phyloP scores from a whole-genome alignment of 2,888 invertebrate genomes.

The Ptilodon capucinus region DNA sequence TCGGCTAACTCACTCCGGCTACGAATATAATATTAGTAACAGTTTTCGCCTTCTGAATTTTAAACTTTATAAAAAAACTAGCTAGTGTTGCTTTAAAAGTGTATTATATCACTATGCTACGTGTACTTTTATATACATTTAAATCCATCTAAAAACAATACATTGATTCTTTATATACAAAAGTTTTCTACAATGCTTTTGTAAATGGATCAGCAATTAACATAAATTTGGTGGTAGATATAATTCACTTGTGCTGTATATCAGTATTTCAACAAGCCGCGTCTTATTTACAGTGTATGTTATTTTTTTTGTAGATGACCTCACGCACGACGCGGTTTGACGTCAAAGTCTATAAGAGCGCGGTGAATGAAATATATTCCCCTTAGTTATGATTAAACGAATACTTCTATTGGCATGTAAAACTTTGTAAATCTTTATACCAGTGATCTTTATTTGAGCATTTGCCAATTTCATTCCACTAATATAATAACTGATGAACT shows the following conservation, averaged over 20 bases:
- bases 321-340: neutral
- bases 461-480: slow-evolving; percentile 21
- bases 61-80: neutral
- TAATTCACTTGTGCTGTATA: too few relatives aligned
- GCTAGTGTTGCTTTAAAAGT: too few relatives aligned
- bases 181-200: too few relatives aligned
- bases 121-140: too few relatives aligned
- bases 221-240: too few relatives aligned
- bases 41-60: neutral
- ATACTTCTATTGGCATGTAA: slow-evolving; percentile 15
- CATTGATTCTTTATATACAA: too few relatives aligned
- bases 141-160: too few relatives aligned
- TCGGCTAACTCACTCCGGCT: slow-evolving; percentile 9
- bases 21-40: neutral
- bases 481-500: slow-evolving; percentile 4
- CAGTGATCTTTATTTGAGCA: slow-evolving; percentile 22
- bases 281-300: neutral
- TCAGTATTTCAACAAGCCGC: neutral
- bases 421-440: slow-evolving; percentile 7
- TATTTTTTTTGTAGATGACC: neutral
- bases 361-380: neutral
- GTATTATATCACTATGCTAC: too few relatives aligned
- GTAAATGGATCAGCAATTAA: too few relatives aligned
- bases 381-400: slow-evolving; percentile 2
- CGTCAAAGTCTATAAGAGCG: neutral